Base-by-base conservation (phyloP, 2,888 invertebrate genomes). In the Dasypolia templi region DNA sequence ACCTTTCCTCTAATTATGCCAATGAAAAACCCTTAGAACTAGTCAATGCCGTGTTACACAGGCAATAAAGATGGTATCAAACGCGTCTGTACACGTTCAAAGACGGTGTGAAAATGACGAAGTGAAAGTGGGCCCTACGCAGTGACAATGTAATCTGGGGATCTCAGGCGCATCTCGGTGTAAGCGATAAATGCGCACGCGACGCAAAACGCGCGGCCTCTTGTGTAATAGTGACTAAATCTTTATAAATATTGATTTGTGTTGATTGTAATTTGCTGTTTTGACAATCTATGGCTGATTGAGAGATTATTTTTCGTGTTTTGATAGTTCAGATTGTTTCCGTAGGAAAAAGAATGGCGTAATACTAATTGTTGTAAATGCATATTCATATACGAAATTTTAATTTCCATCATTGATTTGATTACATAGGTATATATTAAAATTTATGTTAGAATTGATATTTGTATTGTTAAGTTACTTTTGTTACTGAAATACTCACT, bases 81-180 rank as follows among this genome's bases (percentile, higher is more conserved):
- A 70, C 46, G 42, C 66, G 75, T 79, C 79, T 74, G 66, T 74
- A 77, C 84, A 72, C 75, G 85, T 67, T 77, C 68, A 51, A 44
- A 80, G 72, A 78, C 74, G 79, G 85, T 87, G 86, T 87, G 87
- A 89, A 87, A 87, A 89, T 82, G 86, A 86, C 81, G 78, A 69
- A 88, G 91, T 87, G 92, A 92, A 92, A 92, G 91, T 90, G 79
- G 84, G 83, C 87, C 87, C 88, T 86, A 86, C 79, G 85, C 73
- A 84, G 86, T 88, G 89, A 93, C 93, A 93, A 92, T 93, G 91
- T 87, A 89, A 93, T 93, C 93, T 88, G 70, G 73, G 71, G 80
- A 92, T 91, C 90, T 89, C 77, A 80, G 79, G 84, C 86, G 83
- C 87, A 88, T 87, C 88, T 86, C 66, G 56, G 68, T 67, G 63